Evolutionary conservation across 2,113 vertebrate genomes (phyloP), one percentile per base, ranked within the genome.

Genomic region (Fulica atra): DNA sequence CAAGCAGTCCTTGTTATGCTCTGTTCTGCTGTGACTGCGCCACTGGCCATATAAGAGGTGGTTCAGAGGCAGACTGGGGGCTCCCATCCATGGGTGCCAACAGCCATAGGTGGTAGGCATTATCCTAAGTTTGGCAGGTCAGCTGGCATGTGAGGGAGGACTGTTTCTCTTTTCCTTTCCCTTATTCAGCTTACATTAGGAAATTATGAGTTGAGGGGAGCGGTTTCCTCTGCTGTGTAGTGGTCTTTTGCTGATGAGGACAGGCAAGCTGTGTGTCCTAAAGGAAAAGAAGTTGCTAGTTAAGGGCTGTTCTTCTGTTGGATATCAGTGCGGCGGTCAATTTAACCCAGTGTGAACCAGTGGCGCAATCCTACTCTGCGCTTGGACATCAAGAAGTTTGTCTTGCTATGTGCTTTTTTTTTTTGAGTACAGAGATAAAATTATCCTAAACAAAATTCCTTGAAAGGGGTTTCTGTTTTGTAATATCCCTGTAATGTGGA

Each of bases 1-100:
- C 50, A 33, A 38, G 36, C 11, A 65, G 13, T 61, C 26, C 28
- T 86, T 77, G 15, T 42, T 57, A 10, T 0, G 2, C 50, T 70
- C 35, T 0, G 0, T 74, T 79, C 28, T 51, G 61, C 48, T 19
- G 5, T 26, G 48, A 6, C 48, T 53, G 7, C 2, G 3, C 12
- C 44, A 11, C 65, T 70, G 63, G 35, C 28, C 13, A 2, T 33
- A 8, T 10, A 33, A 11, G 13, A 60, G 25, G 13, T 56, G 25
- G 17, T 46, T 64, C 44, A 70, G 23, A 73, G n/a, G 42, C 48
- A 70, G 10, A 14, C 28, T 71, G 57, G 15, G 21, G 12, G 7
- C 44, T 83, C 36, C 20, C n/a, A 73, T 38, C 7, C 16, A 4
- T 26, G 42, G 17, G 4, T 72, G 71, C 21, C 70, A 81, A 19